Conservation (phyloP, 2,797 vertebrate genomes). For the Triplophysa bombifrons region DNA sequence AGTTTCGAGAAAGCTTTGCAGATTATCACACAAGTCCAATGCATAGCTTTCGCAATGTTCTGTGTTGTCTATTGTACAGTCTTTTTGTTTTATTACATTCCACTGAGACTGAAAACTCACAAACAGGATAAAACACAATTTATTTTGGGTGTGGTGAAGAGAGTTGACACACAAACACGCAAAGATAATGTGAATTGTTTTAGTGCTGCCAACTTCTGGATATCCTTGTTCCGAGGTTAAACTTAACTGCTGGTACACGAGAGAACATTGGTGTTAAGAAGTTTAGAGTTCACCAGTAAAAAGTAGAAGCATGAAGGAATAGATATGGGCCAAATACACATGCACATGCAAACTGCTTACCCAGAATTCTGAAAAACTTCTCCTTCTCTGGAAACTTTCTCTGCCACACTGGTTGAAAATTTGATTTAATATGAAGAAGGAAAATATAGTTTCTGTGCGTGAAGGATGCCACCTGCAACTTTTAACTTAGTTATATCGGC, state of each 20-base stretch:
- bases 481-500: too few species aligned
- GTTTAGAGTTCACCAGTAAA: neutral
- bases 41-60: neutral
- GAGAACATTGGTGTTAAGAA: neutral
- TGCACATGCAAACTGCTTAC: neutral
- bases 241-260: neutral
- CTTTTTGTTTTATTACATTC: neutral
- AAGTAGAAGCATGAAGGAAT: neutral
- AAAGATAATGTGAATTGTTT: neutral
- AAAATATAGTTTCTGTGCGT: too few species aligned
- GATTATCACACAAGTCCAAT: neutral
- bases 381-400: neutral
- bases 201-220: neutral
- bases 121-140: neutral
- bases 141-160: neutral
- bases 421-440: too few species aligned
- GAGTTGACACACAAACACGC: neutral
- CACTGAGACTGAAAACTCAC: neutral
- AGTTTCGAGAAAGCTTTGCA: neutral
- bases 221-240: neutral
- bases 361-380: neutral
- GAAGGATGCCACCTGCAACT: too few species aligned
- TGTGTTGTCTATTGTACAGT: neutral
- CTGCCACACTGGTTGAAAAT: neutral
- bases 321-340: neutral